Percentiles rank a stretch among this genome's conserved stretches.
These are phyloP conservation scores for Cydia amplana DNA, from an alignment of 1,140 invertebrate species.

Conservation along the genomic window DNA sequence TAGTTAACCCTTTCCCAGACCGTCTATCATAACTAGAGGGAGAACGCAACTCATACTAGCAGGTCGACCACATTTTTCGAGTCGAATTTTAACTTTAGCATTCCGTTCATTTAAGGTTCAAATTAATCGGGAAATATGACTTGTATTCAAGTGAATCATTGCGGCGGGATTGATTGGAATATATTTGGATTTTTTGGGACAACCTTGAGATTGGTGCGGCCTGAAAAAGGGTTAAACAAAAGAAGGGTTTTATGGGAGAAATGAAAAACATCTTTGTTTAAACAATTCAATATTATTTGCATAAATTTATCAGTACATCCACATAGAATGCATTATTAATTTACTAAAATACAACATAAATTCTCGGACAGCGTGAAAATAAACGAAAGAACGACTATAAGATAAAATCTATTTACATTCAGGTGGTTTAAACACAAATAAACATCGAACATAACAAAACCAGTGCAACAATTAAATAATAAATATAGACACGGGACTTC, in stretches of 20 bases:
- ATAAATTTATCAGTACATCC: slow-evolving; percentile 78
- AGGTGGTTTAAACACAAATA: slow-evolving; percentile 74
- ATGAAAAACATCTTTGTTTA: slow-evolving; percentile 54
- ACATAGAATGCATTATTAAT: slow-evolving; percentile 70
- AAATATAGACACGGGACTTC: slow-evolving; percentile 74
- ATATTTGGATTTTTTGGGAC: no score
- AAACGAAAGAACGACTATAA: slow-evolving; percentile 65
- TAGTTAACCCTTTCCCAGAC: no score
- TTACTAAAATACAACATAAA: slow-evolving; percentile 76
- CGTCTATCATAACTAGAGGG: no score
- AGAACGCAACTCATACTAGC: no score
- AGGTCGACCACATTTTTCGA: no score
- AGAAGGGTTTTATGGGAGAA: neutral
- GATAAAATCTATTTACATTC: slow-evolving; percentile 72
- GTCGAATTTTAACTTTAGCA: no score
- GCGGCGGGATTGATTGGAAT: no score
- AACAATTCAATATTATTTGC: slow-evolving; percentile 79
- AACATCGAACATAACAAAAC: slow-evolving; percentile 77
- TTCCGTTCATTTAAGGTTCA: no score
- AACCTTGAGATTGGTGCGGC: no score
- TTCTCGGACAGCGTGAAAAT: slow-evolving; percentile 70
- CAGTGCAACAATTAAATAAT: slow-evolving; percentile 79
- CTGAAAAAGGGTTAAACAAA: neutral
- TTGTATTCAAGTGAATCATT: no score
- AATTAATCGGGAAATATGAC: no score